Conservation (phyloP, 2,113 vertebrate genomes). For the Petrocephalus microphthalmus region DNA sequence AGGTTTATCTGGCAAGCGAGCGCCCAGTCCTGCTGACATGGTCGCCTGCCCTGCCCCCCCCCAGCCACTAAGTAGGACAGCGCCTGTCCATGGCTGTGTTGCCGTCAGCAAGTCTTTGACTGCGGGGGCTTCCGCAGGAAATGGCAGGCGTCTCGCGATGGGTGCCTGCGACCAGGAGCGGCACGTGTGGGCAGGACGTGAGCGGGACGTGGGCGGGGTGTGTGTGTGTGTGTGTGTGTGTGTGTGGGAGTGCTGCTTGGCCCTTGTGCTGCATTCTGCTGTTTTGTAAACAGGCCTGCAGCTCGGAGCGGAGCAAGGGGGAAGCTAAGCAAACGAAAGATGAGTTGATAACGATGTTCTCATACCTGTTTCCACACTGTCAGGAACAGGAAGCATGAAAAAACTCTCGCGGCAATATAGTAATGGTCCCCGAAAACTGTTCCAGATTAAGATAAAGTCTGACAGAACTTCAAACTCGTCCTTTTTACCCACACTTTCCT, state of each 20-base stretch:
- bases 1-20: slow-evolving; percentile 71
- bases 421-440: background rate
- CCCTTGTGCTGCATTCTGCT: background rate
- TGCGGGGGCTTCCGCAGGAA: slow-evolving; percentile 53
- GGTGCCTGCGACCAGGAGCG: background rate
- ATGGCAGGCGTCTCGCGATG: slow-evolving; percentile 24
- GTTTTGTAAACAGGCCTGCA: background rate
- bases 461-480: background rate
- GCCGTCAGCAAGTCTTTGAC: slow-evolving; percentile 66
- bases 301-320: background rate
- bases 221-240: background rate
- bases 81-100: slow-evolving; percentile 57
- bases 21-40: slow-evolving; percentile 65
- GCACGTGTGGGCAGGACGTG: background rate
- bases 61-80: slow-evolving; percentile 64
- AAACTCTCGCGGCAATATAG: background rate
- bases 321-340: background rate
- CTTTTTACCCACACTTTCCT: background rate
- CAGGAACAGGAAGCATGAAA: background rate
- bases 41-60: slow-evolving; percentile 54
- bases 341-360: background rate
- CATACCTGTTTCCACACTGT: background rate
- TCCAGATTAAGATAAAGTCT: background rate
- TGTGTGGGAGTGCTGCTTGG: background rate
- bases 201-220: background rate